These are phyloP conservation scores for Seriola quinqueradiata DNA, from an alignment of 2,113 vertebrate genomes.

Conservation along the genomic window DNA sequence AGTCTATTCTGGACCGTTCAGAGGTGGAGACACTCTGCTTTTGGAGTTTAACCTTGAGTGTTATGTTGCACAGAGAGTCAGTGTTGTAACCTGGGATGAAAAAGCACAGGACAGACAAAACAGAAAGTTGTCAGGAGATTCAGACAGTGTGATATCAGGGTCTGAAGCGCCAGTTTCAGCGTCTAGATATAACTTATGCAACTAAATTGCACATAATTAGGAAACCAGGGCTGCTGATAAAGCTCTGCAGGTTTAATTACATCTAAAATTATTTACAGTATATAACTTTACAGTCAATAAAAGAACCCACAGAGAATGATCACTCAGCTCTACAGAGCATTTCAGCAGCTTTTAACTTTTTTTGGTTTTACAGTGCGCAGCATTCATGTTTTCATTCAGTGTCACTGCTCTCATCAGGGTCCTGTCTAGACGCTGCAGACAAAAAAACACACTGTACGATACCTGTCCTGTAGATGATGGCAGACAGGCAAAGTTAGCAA, in stretches of 20 bases:
- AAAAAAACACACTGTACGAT: neutral
- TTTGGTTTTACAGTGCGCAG: neutral
- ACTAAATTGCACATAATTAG: neutral
- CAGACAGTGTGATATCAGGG: conserved; percentile 5
- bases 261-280: neutral
- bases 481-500: neutral
- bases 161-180: neutral
- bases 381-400: neutral
- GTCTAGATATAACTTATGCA: neutral
- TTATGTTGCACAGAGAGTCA: neutral
- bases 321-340: too few species aligned
- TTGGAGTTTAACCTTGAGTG: conserved; percentile 26
- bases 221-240: neutral
- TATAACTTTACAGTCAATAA: neutral
- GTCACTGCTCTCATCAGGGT: neutral
- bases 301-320: too few species aligned
- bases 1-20: conserved; percentile 9
- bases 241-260: neutral
- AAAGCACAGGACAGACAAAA: neutral
- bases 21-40: conserved; percentile 3
- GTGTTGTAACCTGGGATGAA: neutral
- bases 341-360: neutral
- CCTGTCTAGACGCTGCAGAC: neutral
- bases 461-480: neutral
- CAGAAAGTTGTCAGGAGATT: neutral